These are phyloP conservation scores for Tetragonisca angustula DNA, from an alignment of 2,888 invertebrate genomes.

Conservation along the genomic window DNA sequence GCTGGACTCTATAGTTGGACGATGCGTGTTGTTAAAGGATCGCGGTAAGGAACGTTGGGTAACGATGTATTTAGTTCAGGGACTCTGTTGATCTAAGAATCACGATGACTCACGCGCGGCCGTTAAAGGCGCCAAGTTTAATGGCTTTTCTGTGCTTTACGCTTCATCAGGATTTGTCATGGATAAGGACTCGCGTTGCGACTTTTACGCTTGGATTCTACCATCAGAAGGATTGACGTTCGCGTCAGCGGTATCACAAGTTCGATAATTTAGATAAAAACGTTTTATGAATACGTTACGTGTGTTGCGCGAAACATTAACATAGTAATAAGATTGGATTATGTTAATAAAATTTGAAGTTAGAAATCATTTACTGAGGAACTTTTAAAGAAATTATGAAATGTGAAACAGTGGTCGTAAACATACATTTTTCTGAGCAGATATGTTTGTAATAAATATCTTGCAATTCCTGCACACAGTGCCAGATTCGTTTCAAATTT, in stretches of 20 bases:
- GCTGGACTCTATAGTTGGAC: background rate
- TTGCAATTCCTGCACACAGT: too few species aligned
- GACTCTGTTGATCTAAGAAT: slow-evolving; percentile 11
- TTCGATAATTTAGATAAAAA: background rate
- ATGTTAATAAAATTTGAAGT: too few species aligned
- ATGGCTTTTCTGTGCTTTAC: background rate
- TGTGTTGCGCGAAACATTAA: too few species aligned
- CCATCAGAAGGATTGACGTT: background rate
- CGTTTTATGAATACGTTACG: too few species aligned
- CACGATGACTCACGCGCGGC: background rate
- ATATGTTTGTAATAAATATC: too few species aligned
- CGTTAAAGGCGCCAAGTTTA: slow-evolving; percentile 1
- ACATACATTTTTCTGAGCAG: too few species aligned
- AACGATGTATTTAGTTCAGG: slow-evolving; percentile 20
- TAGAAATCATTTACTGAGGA: too few species aligned
- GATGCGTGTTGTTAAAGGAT: background rate
- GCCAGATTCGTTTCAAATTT: too few species aligned
- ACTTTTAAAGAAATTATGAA: background rate
- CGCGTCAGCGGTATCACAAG: background rate
- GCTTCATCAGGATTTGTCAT: background rate
- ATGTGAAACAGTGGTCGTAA: background rate
- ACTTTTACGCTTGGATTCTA: background rate
- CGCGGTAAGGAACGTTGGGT: background rate
- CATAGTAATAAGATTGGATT: too few species aligned
- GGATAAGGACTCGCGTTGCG: background rate